Percentiles rank a stretch among this genome's conserved stretches.
Evolutionary conservation across 2,888 invertebrate genomes (phyloP).

Genomic region (Melanchra persicariae): DNA sequence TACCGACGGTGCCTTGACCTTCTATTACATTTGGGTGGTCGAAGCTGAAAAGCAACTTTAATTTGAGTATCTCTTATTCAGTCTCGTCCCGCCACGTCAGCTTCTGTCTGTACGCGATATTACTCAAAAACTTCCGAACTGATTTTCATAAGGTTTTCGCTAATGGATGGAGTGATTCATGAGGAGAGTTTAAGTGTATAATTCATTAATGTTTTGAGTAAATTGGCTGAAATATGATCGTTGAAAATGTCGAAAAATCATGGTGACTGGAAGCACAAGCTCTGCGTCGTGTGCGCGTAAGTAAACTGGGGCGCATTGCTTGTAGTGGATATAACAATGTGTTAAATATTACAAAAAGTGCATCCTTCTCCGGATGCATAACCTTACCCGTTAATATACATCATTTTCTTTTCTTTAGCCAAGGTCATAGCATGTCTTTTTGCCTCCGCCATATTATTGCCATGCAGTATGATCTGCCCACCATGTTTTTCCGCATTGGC

Average conservation of each 20-base stretch:
- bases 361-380: not conserved
- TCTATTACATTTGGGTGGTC: slow-evolving; percentile 98
- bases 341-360: not conserved
- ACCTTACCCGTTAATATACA: slow-evolving; percentile 96
- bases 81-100: too few relatives aligned
- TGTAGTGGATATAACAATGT: not conserved
- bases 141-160: too few relatives aligned
- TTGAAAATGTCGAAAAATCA: too few relatives aligned
- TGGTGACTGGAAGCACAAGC: too few relatives aligned
- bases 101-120: too few relatives aligned
- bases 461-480: slow-evolving; percentile 87
- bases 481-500: slow-evolving; percentile 81
- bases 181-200: too few relatives aligned
- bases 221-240: too few relatives aligned
- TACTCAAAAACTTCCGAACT: too few relatives aligned
- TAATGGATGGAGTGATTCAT: too few relatives aligned
- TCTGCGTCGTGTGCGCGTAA: too few relatives aligned
- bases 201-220: too few relatives aligned
- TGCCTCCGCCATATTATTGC: slow-evolving; percentile 94
- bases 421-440: slow-evolving; percentile 94
- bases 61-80: not conserved
- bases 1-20: slow-evolving; percentile 97
- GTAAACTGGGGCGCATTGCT: too few relatives aligned
- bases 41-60: slow-evolving; percentile 90
- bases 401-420: slow-evolving; percentile 92